A percentile compares a stretch with the other conserved stretches of the same genome.
Evolutionary conservation across 2,888 invertebrate species (phyloP).

Genomic region (Luperina nickerlii): DNA sequence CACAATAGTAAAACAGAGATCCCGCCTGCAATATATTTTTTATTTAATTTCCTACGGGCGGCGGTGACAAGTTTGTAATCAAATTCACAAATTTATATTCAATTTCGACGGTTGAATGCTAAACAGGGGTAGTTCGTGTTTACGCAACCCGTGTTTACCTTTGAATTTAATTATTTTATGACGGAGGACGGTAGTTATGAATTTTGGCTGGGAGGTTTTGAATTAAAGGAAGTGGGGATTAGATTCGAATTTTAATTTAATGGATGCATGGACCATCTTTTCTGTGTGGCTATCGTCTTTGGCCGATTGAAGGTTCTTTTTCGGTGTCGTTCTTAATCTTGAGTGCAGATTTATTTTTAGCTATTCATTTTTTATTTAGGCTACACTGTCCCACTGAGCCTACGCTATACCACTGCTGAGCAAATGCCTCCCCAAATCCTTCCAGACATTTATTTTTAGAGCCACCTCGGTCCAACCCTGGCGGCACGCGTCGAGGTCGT

Average conservation of each 20-base stretch:
- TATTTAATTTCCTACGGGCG: constrained; percentile 56
- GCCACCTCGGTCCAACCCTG: no score
- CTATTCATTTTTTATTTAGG: no score
- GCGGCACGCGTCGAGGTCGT: no score
- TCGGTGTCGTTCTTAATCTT: no score
- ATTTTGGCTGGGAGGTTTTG: constrained; percentile 14
- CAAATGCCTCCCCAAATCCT: no score
- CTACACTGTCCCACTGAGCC: no score
- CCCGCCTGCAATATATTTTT: constrained; percentile 37
- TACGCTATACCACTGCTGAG: no score
- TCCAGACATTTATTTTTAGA: no score
- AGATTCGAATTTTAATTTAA: not conserved
- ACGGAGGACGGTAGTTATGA: constrained; percentile 21
- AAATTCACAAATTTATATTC: constrained; percentile 66
- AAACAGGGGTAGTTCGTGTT: constrained; percentile 51
- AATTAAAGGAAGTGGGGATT: not conserved
- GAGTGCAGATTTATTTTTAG: no score
- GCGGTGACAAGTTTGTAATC: constrained; percentile 65
- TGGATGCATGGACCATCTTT: no score
- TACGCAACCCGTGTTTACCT: constrained; percentile 38
- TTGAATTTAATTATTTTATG: constrained; percentile 39
- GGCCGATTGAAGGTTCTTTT: no score
- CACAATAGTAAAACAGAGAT: constrained; percentile 2
- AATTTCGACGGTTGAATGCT: constrained; percentile 62
- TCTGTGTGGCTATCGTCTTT: no score